phyloP scores from a whole-genome alignment of 2,797 vertebrate genomes.

The Rachycentron canadum region DNA sequence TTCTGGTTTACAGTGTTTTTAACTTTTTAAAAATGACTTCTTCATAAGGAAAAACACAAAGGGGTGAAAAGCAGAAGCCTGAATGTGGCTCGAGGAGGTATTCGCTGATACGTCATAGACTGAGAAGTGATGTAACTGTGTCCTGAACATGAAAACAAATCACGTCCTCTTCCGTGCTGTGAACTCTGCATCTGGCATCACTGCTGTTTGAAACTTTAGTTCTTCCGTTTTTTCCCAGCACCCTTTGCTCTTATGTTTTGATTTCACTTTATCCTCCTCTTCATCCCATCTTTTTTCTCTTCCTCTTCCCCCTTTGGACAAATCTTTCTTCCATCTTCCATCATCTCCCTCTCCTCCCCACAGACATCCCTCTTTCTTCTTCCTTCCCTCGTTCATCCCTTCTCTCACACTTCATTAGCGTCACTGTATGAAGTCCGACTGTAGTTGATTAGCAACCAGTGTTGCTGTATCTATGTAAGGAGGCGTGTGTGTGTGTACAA shows the following conservation, averaged over 20 bases:
- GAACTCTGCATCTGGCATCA: too few species aligned
- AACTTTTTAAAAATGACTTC: too few species aligned
- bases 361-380: background rate
- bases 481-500: background rate
- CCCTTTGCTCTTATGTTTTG: background rate
- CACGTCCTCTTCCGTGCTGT: too few species aligned
- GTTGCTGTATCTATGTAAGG: background rate
- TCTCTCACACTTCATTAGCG: conserved; percentile 33
- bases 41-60: too few species aligned
- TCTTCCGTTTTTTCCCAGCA: background rate
- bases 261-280: background rate
- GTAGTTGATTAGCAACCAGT: conserved; percentile 36
- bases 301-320: too few species aligned
- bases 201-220: background rate
- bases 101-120: too few species aligned
- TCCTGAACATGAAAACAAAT: too few species aligned
- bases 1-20: too few species aligned
- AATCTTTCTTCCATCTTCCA: background rate
- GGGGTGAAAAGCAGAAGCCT: too few species aligned
- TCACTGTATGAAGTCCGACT: conserved; percentile 29
- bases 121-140: too few species aligned
- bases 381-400: background rate
- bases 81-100: too few species aligned
- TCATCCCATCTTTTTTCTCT: too few species aligned
- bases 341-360: background rate